A percentile compares a stretch with the other conserved stretches of the same genome.
Conservation (phyloP, 2,797 vertebrate genomes). For the Chiroxiphia lanceolata region DNA sequence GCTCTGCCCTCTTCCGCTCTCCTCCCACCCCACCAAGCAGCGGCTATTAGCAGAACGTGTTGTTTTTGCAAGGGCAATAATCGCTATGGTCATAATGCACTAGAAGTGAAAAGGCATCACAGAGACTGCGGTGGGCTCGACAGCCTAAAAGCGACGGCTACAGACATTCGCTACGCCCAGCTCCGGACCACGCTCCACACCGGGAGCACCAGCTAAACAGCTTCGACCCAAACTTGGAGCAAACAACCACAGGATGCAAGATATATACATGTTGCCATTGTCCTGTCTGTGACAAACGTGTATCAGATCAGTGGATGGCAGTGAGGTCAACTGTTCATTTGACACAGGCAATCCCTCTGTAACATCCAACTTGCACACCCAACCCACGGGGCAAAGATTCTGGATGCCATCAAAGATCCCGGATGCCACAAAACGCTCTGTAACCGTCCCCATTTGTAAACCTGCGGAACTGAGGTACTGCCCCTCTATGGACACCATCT, state of each 20-base stretch:
- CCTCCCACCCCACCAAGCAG: neutral
- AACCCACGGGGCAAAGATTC: neutral
- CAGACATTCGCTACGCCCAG: fast-evolving
- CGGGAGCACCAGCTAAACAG: neutral
- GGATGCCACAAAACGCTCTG: fast-evolving
- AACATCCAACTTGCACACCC: fast-evolving
- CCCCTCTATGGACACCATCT: neutral
- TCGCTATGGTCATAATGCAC: fast-evolving
- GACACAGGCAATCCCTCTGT: neutral
- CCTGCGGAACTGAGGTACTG: neutral
- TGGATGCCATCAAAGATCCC: neutral
- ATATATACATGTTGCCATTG: fast-evolving
- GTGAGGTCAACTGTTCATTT: neutral
- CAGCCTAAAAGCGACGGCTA: too few relatives aligned
- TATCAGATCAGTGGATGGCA: neutral
- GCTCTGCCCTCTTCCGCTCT: neutral
- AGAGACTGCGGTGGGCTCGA: too few relatives aligned
- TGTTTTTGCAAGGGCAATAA: neutral
- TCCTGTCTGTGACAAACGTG: fast-evolving
- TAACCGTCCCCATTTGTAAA: neutral
- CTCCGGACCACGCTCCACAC: fast-evolving
- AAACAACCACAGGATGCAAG: neutral
- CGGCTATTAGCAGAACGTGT: neutral
- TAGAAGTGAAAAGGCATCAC: neutral
- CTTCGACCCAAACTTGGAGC: neutral